Evolutionary conservation across 2,797 vertebrate species (phyloP), one percentile per base, ranked within the genome.

Genomic region (Avahi laniger): DNA sequence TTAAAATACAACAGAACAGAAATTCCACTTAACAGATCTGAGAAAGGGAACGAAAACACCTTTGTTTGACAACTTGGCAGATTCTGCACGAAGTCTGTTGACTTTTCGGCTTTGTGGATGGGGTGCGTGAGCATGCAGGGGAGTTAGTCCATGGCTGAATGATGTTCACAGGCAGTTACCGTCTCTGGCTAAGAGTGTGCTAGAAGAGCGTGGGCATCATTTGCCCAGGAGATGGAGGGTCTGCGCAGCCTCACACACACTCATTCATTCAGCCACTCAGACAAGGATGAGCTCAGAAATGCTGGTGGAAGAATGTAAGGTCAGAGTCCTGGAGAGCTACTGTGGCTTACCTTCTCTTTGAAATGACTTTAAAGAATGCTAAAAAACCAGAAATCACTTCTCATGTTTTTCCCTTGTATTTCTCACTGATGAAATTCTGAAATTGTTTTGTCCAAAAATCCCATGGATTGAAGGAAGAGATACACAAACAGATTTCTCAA

Each of bases 1-100:
- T 76, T 87, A 67, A 93, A 93, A 89, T 81, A 93, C 2, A 83
- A 82, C 54, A 73, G 33, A 88, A 54, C 43, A 91, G 38, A 91
- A 75, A 91, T 41, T 57, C 50, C 28, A 73, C 10, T 85, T 86
- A 38, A 63, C 17, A 22, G 30, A 67, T 89, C 33, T 30, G 28
- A 80, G 48, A 80, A 82, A 70, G 33, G 43, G 33, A 92, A 81
- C 38, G 35, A 88, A 94, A 93, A 91, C 38, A 91, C 17, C 30
- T 95, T 95, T 93, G 48, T 81, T 20, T 82, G 70, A 82, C n/a
- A 38, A 75, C 35, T 61, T 94, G 87, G n/a, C 35, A 10, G 65
- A 88, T 80, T 80, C 22, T 61, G 30, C 4, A 20, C 0, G 20
- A 61, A 59, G 38, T 43, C n/a, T 65, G 7, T 57, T 93, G 69